A percentile compares a stretch with the other conserved stretches of the same genome.
phyloP scores from a whole-genome alignment of 2,113 vertebrate species.

The Nycticorax nycticorax region DNA sequence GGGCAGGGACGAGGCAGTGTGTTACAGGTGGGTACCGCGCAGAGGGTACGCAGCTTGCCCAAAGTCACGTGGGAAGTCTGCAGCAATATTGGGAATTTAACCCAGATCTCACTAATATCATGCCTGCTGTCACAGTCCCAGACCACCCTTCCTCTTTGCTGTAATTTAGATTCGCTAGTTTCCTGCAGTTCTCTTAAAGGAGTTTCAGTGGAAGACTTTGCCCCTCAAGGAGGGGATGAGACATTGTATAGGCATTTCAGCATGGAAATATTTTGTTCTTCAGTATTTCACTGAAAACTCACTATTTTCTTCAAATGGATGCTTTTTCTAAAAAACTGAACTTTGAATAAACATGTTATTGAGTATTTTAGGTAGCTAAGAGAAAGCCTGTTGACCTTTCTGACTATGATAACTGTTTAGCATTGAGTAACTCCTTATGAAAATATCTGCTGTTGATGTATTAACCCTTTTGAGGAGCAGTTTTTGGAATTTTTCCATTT shows the following conservation, averaged over 20 bases:
- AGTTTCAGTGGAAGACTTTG: not conserved
- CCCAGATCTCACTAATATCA: not conserved
- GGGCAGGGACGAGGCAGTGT: fast-evolving
- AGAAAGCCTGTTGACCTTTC: slow-evolving; percentile 21
- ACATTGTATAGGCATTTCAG: not conserved
- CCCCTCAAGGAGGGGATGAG: not conserved
- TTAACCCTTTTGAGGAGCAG: slow-evolving; percentile 30
- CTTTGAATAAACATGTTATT: not conserved
- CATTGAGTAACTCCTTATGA: not conserved
- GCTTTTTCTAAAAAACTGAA: not conserved
- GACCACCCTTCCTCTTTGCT: not conserved
- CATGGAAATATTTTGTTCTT: not conserved
- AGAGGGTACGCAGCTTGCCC: not conserved
- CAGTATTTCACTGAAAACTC: not conserved
- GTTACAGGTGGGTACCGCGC: fast-evolving
- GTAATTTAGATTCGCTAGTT: not conserved
- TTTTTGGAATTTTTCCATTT: slow-evolving; percentile 3
- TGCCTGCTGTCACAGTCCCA: not conserved
- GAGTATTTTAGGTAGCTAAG: not conserved
- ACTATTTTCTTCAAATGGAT: not conserved
- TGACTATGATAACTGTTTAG: not conserved
- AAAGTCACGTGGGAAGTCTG: not conserved
- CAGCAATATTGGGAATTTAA: not conserved
- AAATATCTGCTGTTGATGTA: not conserved
- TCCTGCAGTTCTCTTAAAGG: not conserved